Base-by-base conservation (phyloP, 2,797 vertebrate species). In the Anomalospiza imberbis region DNA sequence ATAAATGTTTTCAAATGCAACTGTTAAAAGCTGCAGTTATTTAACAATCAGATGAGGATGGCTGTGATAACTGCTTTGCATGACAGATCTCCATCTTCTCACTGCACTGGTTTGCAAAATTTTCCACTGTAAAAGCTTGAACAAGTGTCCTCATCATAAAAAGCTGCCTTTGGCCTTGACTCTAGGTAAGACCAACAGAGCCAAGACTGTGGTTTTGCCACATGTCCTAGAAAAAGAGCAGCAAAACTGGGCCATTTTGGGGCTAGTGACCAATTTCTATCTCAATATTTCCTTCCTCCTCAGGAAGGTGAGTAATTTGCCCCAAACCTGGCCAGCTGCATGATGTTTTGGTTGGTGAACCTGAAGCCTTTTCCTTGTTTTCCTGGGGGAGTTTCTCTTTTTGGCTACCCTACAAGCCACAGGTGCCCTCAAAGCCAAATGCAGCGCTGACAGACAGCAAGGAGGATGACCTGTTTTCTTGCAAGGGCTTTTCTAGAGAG, bases 121-220 rank as follows among this genome's bases (percentile, higher is more conserved):
- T 47, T n/a, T 63, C 32, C 54, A 44, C 61, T 72, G 50, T 48
- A 89, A 87, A 90, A 77, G 8, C 32, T 32, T 62, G 80, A 86
- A 74, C 36, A 66, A 80, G 26, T 9, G 45, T 45, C 21, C 42
- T 88, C 42, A 71, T 51, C 91, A 79, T 17, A 91, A 78, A 89
- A 87, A 29, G 2, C 19, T 70, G 63, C 34, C 68, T 76, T 83
- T 85, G 65, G 57, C 70, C n/a, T 54, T 24, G 1, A 53, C 54
- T 79, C 17, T 74, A 83, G 72, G 38, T 82, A 70, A 83, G 53
- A 40, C 26, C 38, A 68, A 15, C 29, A 76, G 44, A 89, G 82
- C 50, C 79, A 88, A 83, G 90, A 20, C 32, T 88, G 61, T 87
- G 58, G 62, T 85, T 91, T 91, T 89, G 83, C 68, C 73, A 91